phyloP scores from a whole-genome alignment of 1,140 invertebrate genomes.

The Diprion similis region DNA sequence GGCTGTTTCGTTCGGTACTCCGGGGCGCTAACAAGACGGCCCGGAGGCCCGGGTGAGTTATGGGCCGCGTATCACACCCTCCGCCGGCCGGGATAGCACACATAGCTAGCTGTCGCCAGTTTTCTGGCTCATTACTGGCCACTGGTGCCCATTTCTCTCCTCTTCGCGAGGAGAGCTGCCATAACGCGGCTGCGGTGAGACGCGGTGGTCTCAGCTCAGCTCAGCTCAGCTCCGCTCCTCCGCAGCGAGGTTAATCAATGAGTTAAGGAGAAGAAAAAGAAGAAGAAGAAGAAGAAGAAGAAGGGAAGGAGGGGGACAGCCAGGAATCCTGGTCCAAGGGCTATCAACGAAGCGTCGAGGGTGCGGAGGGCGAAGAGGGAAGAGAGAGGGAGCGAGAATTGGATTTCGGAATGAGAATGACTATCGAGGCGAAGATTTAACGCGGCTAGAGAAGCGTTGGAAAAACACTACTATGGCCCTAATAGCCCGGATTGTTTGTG shows the following conservation, averaged over 20 bases:
- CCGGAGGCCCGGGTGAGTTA: slow-evolving; percentile 48
- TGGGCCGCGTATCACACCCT: slow-evolving; percentile 42
- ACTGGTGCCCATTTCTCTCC: slow-evolving; percentile 53
- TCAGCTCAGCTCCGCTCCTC: not conserved
- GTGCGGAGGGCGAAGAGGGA: too few relatives aligned
- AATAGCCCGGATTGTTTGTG: slow-evolving; percentile 12
- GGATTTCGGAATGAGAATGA: not conserved
- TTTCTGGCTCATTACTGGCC: slow-evolving; percentile 61
- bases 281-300: too few relatives aligned
- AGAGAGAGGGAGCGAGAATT: too few relatives aligned
- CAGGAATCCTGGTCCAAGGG: too few relatives aligned
- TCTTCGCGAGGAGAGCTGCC: not conserved
- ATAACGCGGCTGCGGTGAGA: not conserved
- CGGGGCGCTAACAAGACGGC: slow-evolving; percentile 50
- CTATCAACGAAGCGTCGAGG: too few relatives aligned
- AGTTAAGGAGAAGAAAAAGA: too few relatives aligned
- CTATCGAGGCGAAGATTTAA: not conserved
- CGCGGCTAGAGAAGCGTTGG: not conserved
- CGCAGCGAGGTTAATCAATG: not conserved
- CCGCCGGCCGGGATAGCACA: slow-evolving; percentile 45
- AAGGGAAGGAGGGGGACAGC: too few relatives aligned
- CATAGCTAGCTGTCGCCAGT: slow-evolving; percentile 59
- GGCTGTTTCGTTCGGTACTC: slow-evolving; percentile 34
- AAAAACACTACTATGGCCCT: slow-evolving; percentile 8
- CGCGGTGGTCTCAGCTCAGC: not conserved